Evolutionary conservation across 1,140 invertebrate species (phyloP).

Genomic region (Odontomachus brunneus): DNA sequence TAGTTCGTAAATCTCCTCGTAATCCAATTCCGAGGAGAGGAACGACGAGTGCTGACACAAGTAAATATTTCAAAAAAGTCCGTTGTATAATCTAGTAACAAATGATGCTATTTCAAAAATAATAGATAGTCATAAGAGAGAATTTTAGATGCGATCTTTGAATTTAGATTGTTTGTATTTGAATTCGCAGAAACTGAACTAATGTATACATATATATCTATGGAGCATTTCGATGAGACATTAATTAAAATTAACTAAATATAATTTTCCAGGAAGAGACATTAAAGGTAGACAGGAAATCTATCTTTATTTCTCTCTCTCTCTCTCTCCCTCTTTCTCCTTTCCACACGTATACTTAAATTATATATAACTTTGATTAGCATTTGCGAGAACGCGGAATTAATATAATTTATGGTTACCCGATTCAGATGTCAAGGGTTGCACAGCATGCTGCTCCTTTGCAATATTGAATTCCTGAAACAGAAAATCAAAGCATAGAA

Average conservation of each 20-base stretch:
- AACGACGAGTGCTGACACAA: background rate
- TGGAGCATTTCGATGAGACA: background rate
- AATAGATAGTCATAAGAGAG: background rate
- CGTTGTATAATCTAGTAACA: background rate
- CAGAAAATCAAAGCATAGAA: conserved; percentile 12
- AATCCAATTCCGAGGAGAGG: background rate
- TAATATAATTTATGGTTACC: conserved; percentile 60
- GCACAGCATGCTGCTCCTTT: conserved; percentile 88
- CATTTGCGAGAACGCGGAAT: background rate
- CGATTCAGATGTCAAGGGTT: conserved; percentile 82
- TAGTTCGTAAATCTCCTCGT: conserved; percentile 33
- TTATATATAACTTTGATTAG: background rate
- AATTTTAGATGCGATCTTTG: background rate
- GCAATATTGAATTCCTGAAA: conserved; percentile 89
- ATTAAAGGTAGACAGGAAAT: background rate
- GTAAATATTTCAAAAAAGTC: background rate
- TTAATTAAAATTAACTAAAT: conserved; percentile 13
- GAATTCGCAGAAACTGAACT: background rate
- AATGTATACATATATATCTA: background rate
- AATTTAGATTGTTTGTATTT: background rate
- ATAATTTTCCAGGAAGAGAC: background rate
- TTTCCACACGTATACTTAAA: background rate
- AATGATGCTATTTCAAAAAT: background rate
- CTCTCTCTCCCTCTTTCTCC: too few species aligned
- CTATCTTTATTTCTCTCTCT: too few species aligned